Base-by-base conservation (phyloP, 1,140 invertebrate species). In the Zelostemma sp. region DNA sequence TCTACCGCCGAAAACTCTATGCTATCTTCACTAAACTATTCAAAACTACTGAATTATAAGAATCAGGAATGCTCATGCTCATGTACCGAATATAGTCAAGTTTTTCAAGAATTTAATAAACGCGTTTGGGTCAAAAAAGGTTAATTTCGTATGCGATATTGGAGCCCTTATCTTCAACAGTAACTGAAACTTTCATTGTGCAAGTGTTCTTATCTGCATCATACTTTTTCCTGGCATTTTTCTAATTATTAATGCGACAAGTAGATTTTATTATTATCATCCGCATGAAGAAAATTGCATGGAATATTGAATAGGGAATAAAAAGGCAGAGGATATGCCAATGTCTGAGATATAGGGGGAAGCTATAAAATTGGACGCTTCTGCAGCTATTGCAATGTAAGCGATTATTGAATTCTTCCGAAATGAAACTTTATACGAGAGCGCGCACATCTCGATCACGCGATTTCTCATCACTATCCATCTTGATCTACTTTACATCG, bases 341-440 rank as follows among this genome's bases (percentile, higher is more conserved):
- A 28, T 40, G 35, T 12, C 14, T 40, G 1, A 12, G n/a, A 28
- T 28, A 8, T 28, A 28, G n/a, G 19, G 35, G 18, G 49, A 12
- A 35, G 41, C 43, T 51, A 50, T 66, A 66, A 74, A 75, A 73
- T 65, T 35, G 73, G 66, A 75, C 33, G 46, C 31, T 6, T 45
- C 31, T 8, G 17, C 59, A 41, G 66, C 65, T 67, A 72, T 63
- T 70, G 65, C 72, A 40, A 58, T 71, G 70, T 73, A 75, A 77
- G 63, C 75, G 73, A 76, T 77, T 69, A 72, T 72, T 76, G 72
- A 71, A 74, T 78, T 74, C 16, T 50, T 61, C 43, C n/a, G 64
- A 68, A 79, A 77, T 75, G 69, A 76, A 77, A 76, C 50, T 75
- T 67, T 64, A 71, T 70, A 69, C 57, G 67, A 59, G n/a, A 35